A percentile compares a stretch with the other conserved stretches of the same genome.
These are phyloP conservation scores for Planiliza haematocheilus DNA, from an alignment of 2,113 vertebrate species.

Conservation along the genomic window DNA sequence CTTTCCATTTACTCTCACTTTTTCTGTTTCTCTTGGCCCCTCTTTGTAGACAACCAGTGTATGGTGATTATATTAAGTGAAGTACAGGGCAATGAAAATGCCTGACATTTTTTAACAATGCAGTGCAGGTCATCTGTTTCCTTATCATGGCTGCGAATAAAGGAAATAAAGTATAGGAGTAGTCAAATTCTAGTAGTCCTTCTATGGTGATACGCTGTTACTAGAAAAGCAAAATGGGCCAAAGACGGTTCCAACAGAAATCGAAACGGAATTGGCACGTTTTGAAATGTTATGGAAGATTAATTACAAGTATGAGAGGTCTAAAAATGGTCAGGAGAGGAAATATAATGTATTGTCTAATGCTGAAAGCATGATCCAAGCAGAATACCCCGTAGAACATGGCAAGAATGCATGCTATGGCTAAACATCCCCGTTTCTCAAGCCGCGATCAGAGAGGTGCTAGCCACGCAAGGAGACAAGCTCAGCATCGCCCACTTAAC, in stretches of 20 bases:
- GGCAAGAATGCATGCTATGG: conserved; percentile 77
- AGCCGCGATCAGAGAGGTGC: conserved; percentile 48
- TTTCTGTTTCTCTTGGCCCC: conserved; percentile 39
- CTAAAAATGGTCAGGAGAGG: conserved; percentile 52
- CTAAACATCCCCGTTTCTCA: conserved; percentile 75
- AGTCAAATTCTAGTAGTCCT: neutral
- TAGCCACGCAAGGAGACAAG: conserved; percentile 53
- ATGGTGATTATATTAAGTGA: conserved; percentile 29
- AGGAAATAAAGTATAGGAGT: too few species aligned
- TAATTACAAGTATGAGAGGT: conserved; percentile 20
- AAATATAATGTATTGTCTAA: conserved; percentile 40
- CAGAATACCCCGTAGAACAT: conserved; percentile 59
- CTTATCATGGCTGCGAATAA: neutral
- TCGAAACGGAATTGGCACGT: conserved; percentile 23
- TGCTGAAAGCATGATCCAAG: conserved; percentile 49
- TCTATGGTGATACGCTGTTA: neutral
- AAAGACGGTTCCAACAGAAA: conserved; percentile 9
- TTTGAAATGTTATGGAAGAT: neutral
- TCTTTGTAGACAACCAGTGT: neutral
- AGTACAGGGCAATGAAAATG: conserved; percentile 28
- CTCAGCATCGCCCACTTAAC: conserved; percentile 61
- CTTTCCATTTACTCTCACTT: conserved; percentile 22
- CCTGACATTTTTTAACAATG: neutral
- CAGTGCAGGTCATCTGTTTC: neutral
- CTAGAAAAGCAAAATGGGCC: neutral